phyloP scores from a whole-genome alignment of 2,888 invertebrate genomes.

The Macrostomum cliftonense region DNA sequence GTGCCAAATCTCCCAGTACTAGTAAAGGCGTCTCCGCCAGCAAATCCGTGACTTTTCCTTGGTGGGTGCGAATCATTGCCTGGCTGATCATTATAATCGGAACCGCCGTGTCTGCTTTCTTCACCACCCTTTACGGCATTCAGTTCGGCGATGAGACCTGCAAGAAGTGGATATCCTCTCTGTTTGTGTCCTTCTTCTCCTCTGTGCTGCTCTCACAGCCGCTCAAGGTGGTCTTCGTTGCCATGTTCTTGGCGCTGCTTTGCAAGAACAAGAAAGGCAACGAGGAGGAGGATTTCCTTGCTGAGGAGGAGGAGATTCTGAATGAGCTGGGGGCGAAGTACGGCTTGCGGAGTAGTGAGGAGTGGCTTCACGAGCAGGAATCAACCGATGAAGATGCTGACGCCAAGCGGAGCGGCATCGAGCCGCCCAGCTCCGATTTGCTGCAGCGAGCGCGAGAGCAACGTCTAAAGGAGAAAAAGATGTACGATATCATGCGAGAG shows the following conservation, averaged over 20 bases:
- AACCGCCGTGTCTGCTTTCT: conserved; percentile 31
- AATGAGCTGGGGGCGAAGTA: no score
- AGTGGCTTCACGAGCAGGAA: no score
- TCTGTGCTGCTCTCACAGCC: conserved; percentile 41
- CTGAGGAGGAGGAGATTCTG: no score
- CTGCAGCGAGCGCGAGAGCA: conserved; percentile 30
- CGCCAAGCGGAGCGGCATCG: no score
- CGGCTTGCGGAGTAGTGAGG: no score
- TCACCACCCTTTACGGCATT: conserved; percentile 40
- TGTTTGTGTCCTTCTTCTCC: conserved; percentile 38
- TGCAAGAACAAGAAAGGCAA: no score
- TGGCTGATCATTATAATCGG: conserved; percentile 37
- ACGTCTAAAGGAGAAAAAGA: conserved; percentile 38
- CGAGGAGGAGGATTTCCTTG: no score
- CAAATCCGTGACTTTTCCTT: conserved; percentile 15
- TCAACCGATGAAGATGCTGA: no score
- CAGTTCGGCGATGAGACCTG: conserved; percentile 39
- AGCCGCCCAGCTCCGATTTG: conserved; percentile 29
- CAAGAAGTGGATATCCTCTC: conserved; percentile 40
- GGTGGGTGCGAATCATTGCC: conserved; percentile 33
- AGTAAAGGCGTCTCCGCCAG: no score
- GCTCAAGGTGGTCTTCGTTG: conserved; percentile 29
- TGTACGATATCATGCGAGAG: conserved; percentile 38
- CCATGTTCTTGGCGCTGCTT: no score
- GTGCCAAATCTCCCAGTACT: no score